These are phyloP conservation scores for Pyrrhopygopsis socrates DNA, from an alignment of 2,888 invertebrate species.

Conservation along the genomic window DNA sequence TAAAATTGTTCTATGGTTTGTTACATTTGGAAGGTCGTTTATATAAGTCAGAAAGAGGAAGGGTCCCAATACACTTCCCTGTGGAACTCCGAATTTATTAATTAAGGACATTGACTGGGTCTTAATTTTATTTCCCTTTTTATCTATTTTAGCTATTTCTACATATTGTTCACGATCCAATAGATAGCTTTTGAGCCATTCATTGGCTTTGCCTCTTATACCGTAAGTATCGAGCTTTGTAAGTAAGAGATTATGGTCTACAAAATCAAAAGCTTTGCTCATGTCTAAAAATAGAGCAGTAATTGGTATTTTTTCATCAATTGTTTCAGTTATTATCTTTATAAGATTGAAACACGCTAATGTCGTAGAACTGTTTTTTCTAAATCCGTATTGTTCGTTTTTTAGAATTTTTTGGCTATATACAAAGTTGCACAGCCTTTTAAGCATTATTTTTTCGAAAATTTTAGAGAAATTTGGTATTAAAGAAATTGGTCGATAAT, in stretches of 20 bases:
- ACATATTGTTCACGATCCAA: conserved; percentile 1
- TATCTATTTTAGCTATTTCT: not conserved
- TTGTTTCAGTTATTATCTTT: not conserved
- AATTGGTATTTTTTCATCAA: not conserved
- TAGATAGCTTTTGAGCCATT: too few relatives aligned
- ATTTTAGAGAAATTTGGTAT: not conserved
- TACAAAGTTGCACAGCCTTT: not conserved
- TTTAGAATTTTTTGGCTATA: not conserved
- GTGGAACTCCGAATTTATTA: not conserved
- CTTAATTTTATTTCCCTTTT: conserved; percentile 15
- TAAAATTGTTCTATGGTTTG: not conserved
- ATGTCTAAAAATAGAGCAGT: not conserved
- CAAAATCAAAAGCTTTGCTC: conserved; percentile 16
- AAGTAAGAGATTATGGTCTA: not conserved
- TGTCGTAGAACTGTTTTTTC: not conserved
- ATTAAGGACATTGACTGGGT: not conserved
- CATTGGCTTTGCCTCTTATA: too few relatives aligned
- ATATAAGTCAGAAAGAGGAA: conserved; percentile 6
- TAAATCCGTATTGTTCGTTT: conserved; percentile 11
- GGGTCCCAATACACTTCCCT: conserved; percentile 10
- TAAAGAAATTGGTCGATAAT: not conserved
- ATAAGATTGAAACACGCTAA: conserved; percentile 6
- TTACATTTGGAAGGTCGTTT: not conserved
- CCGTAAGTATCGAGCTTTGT: not conserved
- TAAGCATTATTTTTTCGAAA: not conserved